A percentile compares a stretch with the other conserved stretches of the same genome.
phyloP scores from a whole-genome alignment of 2,797 vertebrate genomes.

The Pelochelys cantorii region DNA sequence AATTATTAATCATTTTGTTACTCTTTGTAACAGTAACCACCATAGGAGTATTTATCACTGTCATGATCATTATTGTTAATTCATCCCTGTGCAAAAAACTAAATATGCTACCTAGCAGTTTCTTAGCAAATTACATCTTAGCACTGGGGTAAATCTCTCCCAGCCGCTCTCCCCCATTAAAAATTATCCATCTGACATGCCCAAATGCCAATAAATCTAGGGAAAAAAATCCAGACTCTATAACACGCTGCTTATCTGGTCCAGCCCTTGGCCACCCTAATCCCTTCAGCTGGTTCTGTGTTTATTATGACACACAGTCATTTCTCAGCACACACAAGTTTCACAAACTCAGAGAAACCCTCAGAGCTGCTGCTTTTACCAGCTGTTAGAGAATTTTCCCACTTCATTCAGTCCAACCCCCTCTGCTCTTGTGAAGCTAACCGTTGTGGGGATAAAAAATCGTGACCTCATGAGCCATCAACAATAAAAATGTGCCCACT shows the following conservation, averaged over 20 bases:
- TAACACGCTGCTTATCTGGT: constrained; percentile 34
- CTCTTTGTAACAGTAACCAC: not conserved
- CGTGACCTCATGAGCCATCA: accelerated
- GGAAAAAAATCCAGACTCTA: constrained; percentile 7
- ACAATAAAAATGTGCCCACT: accelerated
- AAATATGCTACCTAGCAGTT: not conserved
- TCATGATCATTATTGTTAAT: accelerated
- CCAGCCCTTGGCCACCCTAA: constrained; percentile 25
- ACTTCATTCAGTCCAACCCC: not conserved
- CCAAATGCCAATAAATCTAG: constrained; percentile 28
- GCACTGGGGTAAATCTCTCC: not conserved
- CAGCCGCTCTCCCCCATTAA: not conserved
- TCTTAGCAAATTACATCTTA: not conserved
- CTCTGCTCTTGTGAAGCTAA: not conserved
- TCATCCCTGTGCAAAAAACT: not conserved
- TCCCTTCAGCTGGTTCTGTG: not conserved
- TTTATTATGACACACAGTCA: not conserved
- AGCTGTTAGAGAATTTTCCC: not conserved
- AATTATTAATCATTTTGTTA: not conserved
- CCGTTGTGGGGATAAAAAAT: accelerated
- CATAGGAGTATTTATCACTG: not conserved
- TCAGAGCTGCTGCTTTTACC: not conserved
- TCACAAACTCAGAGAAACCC: not conserved
- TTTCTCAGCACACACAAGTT: accelerated
- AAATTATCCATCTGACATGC: not conserved